Percentiles rank a stretch among this genome's conserved stretches.
Conservation (phyloP, 2,113 vertebrate genomes). For the Callocephalon fimbriatum region DNA sequence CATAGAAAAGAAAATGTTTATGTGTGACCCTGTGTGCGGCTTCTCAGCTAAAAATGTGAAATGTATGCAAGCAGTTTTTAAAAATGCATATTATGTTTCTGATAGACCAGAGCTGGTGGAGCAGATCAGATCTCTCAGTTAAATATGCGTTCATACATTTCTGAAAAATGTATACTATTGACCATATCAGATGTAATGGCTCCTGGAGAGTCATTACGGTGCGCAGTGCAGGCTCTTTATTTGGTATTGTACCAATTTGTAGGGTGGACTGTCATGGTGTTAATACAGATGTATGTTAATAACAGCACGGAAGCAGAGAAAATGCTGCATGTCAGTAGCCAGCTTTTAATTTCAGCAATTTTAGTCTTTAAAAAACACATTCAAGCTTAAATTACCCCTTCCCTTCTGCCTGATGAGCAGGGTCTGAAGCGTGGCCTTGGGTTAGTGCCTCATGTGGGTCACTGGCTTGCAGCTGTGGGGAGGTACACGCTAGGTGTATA, state of each 20-base stretch:
- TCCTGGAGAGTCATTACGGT: slow-evolving; percentile 66
- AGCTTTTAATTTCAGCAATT: slow-evolving; percentile 56
- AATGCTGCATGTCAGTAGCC: neutral
- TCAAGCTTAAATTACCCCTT: neutral
- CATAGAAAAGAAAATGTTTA: neutral
- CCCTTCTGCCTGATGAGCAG: neutral
- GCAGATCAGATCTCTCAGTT: slow-evolving; percentile 77
- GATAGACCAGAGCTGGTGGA: slow-evolving; percentile 68
- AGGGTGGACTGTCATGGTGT: slow-evolving; percentile 63
- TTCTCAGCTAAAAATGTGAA: slow-evolving; percentile 72
- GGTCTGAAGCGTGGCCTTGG: accelerated
- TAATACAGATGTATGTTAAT: slow-evolving; percentile 64
- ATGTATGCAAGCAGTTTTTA: slow-evolving; percentile 61
- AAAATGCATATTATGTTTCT: slow-evolving; percentile 68
- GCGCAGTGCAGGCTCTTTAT: slow-evolving; percentile 68
- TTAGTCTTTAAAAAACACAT: neutral
- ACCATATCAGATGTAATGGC: slow-evolving; percentile 68
- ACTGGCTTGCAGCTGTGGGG: neutral
- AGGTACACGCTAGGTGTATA: accelerated
- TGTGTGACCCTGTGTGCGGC: neutral
- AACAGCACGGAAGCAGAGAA: slow-evolving; percentile 25
- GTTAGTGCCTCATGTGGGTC: neutral
- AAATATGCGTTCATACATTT: slow-evolving; percentile 75
- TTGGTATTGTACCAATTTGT: slow-evolving; percentile 75
- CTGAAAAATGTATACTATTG: slow-evolving; percentile 70